Evolutionary conservation across 2,797 vertebrate species (phyloP), one percentile per base, ranked within the genome.

Genomic region (Amniataba percoides): DNA sequence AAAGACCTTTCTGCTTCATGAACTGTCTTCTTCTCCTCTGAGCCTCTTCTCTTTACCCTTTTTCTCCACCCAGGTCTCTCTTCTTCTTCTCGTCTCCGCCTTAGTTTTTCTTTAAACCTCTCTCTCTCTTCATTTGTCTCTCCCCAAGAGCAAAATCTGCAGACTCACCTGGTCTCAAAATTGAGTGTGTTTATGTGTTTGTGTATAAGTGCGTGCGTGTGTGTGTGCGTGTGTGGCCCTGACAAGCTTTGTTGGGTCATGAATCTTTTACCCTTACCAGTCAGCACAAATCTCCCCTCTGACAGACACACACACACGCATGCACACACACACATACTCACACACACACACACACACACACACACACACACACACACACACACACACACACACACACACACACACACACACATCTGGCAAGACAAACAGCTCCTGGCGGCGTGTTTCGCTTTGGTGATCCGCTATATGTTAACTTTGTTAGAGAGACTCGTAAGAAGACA

Each of bases 261-360:
- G 88, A 92, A 94, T 94, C 90, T 90, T 92, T 92, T 90, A 93
- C 81, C 82, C 84, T 86, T 63, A 86, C 79, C 65, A 90, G 87
- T 93, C 92, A 93, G 92, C 92, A 92, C 84, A 92, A 92, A 90
- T 83, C 70, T 76, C 64, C 40, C 64, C 56, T 66, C 71, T 77
- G 74, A 86, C 81, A 82, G 56, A 62, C 52, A 48, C 74, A 61
- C 78, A 69, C 13, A 46, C 69, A 62, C n/a, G n/a, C 69, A 77
- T 53, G 66, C 61, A 46, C 66, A 57, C 52, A 72, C 36, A 63
- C 27, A 3, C 27, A 31, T 31, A 31, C 27, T 34, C 14, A 60
- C 51, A 42, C 53, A 52, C 55, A 49, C 49, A 69, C 62, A 51
- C 18, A 25, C 55, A 52, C 21, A 36, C 61, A 48, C 36, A 71